Evolutionary conservation across 2,888 invertebrate genomes (phyloP).

Genomic region (Hyposoter didymator): DNA sequence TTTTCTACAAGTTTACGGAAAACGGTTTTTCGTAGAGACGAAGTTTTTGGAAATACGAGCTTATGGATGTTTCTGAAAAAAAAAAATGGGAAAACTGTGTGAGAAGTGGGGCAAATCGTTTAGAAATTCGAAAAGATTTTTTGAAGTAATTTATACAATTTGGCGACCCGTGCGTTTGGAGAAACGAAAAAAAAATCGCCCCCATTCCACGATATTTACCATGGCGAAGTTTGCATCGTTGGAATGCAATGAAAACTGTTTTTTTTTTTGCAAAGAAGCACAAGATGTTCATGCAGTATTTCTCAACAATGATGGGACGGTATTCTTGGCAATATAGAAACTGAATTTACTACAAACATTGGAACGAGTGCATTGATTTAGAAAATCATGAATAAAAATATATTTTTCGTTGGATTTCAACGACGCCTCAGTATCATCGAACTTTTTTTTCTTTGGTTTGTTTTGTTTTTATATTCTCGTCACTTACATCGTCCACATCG

Average conservation of each 20-base stretch:
- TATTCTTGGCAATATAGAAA: too few species aligned
- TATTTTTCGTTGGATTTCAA: background rate
- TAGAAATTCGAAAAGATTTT: background rate
- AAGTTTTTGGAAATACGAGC: conserved; percentile 7
- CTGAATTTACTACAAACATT: too few species aligned
- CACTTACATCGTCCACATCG: conserved; percentile 76
- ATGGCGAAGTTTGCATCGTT: too few species aligned
- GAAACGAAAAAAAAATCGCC: too few species aligned
- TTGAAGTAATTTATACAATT: background rate
- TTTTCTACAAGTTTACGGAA: conserved; percentile 36
- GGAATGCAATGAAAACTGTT: too few species aligned
- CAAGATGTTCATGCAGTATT: too few species aligned
- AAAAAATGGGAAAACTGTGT: background rate
- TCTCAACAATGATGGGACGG: too few species aligned
- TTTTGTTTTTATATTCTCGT: background rate
- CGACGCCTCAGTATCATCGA: background rate
- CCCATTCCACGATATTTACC: too few species aligned
- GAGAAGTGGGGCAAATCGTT: background rate
- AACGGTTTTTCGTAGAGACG: conserved; percentile 25
- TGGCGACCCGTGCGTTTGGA: too few species aligned
- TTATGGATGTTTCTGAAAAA: conserved; percentile 61
- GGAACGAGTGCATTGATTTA: too few species aligned
- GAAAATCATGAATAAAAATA: background rate
- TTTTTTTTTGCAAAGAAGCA: too few species aligned
- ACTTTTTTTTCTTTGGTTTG: background rate